Percentiles rank a stretch among this genome's conserved stretches.
phyloP scores from a whole-genome alignment of 1,140 invertebrate species.

The Platyscapa corneri region DNA sequence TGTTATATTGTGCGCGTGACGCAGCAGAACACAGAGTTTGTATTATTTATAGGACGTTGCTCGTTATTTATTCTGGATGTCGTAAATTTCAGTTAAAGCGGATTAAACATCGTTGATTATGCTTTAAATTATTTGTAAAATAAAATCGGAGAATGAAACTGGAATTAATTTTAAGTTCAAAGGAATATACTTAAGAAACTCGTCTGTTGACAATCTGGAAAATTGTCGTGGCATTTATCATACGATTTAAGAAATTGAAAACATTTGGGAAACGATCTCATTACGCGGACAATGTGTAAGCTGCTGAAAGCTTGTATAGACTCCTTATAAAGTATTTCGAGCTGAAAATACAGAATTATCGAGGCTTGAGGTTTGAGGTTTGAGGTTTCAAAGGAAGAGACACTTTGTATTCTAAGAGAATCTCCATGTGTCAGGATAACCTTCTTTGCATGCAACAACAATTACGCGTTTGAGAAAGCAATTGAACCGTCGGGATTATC shows the following conservation, averaged over 20 bases:
- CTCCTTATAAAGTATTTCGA: background rate
- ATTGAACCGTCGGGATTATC: background rate
- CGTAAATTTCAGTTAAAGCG: no score
- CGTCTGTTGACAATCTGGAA: background rate
- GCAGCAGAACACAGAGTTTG: no score
- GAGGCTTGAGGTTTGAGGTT: no score
- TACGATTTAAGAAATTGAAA: background rate
- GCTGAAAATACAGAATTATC: background rate
- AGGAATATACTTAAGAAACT: background rate
- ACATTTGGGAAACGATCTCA: background rate
- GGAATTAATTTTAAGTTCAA: background rate
- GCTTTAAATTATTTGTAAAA: no score
- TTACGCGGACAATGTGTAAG: constrained; percentile 2
- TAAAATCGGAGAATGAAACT: no score
- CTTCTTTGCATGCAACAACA: background rate
- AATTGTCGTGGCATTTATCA: background rate
- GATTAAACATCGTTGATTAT: no score
- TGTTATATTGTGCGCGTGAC: no score
- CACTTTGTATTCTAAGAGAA: background rate
- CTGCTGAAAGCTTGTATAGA: background rate
- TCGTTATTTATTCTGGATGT: no score
- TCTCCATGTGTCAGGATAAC: background rate
- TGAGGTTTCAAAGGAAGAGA: background rate
- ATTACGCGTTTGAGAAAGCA: background rate
- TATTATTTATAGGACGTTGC: no score